A percentile compares a stretch with the other conserved stretches of the same genome.
phyloP scores from a whole-genome alignment of 2,888 invertebrate species.

The Xestia sexstrigata region DNA sequence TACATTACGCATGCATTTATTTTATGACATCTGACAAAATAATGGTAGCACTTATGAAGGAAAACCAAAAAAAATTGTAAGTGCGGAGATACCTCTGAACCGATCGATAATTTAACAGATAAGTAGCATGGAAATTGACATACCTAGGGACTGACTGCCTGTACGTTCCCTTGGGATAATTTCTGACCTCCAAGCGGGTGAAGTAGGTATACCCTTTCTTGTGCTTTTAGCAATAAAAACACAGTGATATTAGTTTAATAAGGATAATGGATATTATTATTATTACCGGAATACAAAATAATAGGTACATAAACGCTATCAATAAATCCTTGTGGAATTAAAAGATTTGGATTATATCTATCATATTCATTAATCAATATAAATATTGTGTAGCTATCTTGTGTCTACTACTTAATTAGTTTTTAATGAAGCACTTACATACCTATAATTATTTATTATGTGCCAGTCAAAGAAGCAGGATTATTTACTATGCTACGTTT shows the following conservation, averaged over 20 bases:
- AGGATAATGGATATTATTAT: neutral
- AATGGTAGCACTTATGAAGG: neutral
- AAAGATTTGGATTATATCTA: neutral
- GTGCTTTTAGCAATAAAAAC: neutral
- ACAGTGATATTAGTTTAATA: neutral
- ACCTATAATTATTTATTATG: neutral
- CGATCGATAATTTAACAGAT: neutral
- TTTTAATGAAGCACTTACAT: neutral
- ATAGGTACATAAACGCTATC: neutral
- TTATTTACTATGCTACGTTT: neutral
- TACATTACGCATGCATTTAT: slow-evolving; percentile 7
- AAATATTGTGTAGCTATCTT: neutral
- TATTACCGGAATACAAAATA: neutral
- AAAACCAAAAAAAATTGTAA: neutral
- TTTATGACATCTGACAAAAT: slow-evolving; percentile 2
- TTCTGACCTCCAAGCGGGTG: neutral
- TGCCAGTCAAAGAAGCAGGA: neutral
- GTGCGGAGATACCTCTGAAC: neutral
- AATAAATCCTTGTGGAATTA: neutral
- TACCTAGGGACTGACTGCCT: neutral
- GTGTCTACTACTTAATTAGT: neutral
- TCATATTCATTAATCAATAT: neutral
- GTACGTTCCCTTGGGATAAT: neutral
- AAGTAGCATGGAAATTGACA: neutral
- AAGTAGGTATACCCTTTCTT: no score